These are phyloP conservation scores for Drosophila hydei DNA, from an alignment of 1,140 invertebrate genomes.

Conservation along the genomic window DNA sequence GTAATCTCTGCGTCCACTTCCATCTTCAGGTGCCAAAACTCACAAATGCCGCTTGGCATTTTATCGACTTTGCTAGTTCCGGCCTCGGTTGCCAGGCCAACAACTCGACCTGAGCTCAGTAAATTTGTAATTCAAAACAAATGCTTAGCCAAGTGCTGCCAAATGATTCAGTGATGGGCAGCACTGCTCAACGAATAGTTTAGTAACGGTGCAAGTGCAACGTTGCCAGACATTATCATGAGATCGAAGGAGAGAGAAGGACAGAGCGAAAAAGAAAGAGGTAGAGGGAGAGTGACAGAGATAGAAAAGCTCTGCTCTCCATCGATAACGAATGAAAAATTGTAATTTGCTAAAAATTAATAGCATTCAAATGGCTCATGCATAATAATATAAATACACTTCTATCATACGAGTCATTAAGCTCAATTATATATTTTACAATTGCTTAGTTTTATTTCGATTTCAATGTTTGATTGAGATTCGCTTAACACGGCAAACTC, in stretches of 20 bases:
- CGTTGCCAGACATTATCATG: too few species aligned
- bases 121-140: slow-evolving; percentile 2
- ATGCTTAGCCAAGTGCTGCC: background rate
- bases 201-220: too few species aligned
- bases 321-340: too few species aligned
- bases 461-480: background rate
- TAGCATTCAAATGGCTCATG: too few species aligned
- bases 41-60: background rate
- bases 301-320: too few species aligned
- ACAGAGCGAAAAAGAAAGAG: too few species aligned
- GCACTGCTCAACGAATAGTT: background rate
- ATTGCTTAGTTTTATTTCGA: background rate
- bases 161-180: background rate
- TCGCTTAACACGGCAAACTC: slow-evolving; percentile 60
- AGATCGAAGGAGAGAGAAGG: too few species aligned
- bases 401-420: too few species aligned
- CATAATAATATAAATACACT: too few species aligned
- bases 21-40: background rate
- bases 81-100: slow-evolving; percentile 15
- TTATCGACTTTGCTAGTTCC: background rate
- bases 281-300: too few species aligned
- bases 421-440: background rate
- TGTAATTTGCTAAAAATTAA: too few species aligned
- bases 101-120: too few species aligned
- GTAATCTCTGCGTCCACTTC: background rate